Base-by-base conservation (phyloP, 2,888 invertebrate genomes). In the Drosophila borealis region DNA sequence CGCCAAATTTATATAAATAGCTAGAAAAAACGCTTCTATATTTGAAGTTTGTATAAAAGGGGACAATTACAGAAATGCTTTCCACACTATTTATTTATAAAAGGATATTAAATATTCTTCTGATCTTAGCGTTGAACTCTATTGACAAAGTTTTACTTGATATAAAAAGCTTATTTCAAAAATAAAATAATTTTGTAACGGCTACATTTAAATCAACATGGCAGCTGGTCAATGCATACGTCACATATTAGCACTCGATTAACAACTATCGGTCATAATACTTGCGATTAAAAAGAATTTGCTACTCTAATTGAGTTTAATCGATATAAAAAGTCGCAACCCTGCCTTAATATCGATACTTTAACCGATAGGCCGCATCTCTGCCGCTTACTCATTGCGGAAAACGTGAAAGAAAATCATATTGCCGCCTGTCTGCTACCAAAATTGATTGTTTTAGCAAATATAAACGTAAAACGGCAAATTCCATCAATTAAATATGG, bases 1-100 rank as follows among this genome's bases (percentile, higher is more conserved):
- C 84, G 83, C 87, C 81, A 86, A 83, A 80, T 67, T 70, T 81
- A 69, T 87, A 83, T 78, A 83, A 83, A 83, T 83, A 83, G 87
- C 65, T 54, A 66, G 59, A 66, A 68, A 80, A 68, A 69, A 74
- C 60, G 57, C 44, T 66, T 74, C 79, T 84, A 87, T 81, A 75
- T 80, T 75, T 87, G 83, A 86, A 83, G 81, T 81, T 81, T 60
- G 53, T 44, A 53, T 51, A 57, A 67, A 70, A 53, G 46, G 51
- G 66, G 69, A 72, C 63, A 64, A 55, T 44, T 54, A 14, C 21
- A 59, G n/a, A 55, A 34, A 1, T 53, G 45, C 48, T 57, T 69
- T 71, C 66, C 66, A 37, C 13, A 29, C 34, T 46, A 46, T 9
- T 37, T 19, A 44, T 49, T 55, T 61, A 51, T 41, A 71, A 62